Conservation (phyloP, 2,113 vertebrate genomes). For the Pao palembangensis region DNA sequence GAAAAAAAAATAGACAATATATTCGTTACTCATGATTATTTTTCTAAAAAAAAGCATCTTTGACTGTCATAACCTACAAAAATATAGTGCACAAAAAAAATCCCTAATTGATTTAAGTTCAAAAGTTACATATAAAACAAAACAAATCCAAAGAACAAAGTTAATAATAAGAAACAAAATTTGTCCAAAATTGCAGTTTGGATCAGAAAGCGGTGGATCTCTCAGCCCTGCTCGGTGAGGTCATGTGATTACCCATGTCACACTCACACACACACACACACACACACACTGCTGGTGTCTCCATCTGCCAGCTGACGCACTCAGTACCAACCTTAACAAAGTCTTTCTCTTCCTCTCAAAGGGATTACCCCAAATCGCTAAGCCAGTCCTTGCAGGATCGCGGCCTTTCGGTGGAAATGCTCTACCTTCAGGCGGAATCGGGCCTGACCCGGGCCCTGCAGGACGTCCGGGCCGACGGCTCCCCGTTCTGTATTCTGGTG, state of each 20-base stretch:
- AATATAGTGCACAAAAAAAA: no score
- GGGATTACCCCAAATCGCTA: slow-evolving; percentile 78
- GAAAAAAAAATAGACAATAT: no score
- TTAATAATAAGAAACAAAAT: no score
- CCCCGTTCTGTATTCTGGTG: slow-evolving; percentile 81
- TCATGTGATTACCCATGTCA: not conserved
- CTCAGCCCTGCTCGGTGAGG: no score
- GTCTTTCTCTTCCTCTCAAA: slow-evolving; percentile 80
- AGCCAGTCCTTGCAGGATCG: slow-evolving; percentile 77
- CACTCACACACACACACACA: not conserved
- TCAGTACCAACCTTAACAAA: slow-evolving; percentile 66
- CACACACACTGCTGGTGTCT: slow-evolving; percentile 18
- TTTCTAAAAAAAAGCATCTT: no score
- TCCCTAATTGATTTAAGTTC: no score
- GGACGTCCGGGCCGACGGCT: slow-evolving; percentile 78
- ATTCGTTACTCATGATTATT: no score
- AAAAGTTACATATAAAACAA: no score
- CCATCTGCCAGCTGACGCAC: slow-evolving; percentile 19
- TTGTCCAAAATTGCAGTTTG: no score
- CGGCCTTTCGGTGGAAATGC: slow-evolving; percentile 79
- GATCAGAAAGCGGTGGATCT: no score
- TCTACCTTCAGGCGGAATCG: slow-evolving; percentile 74
- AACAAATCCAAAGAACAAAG: no score
- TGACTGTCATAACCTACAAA: no score
- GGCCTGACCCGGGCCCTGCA: slow-evolving; percentile 74